Conservation (phyloP, 2,888 invertebrate species). For the Synergus gifuensis region DNA sequence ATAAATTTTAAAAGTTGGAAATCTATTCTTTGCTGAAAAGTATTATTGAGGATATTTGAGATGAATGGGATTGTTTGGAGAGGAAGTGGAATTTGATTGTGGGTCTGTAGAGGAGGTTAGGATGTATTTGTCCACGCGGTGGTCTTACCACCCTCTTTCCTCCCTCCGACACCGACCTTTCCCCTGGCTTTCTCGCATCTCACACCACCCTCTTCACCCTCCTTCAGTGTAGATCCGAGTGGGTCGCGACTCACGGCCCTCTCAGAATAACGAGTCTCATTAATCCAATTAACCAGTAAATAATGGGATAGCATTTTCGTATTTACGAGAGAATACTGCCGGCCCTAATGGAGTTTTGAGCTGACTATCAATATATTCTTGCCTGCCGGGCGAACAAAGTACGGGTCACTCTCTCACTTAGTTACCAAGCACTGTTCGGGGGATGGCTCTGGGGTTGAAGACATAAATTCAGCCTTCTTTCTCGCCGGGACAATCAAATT, state of each 20-base stretch:
- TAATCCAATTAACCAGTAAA: constrained; percentile 79
- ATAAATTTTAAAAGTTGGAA: too few species aligned
- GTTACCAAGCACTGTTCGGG: constrained; percentile 60
- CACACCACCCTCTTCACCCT: constrained; percentile 54
- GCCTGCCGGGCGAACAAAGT: constrained; percentile 70
- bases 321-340: constrained; percentile 76
- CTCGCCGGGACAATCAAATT: constrained; percentile 38
- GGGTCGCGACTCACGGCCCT: constrained; percentile 67
- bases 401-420: constrained; percentile 76
- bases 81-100: not conserved
- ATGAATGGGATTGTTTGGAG: not conserved
- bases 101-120: not conserved
- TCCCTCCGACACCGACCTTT: constrained; percentile 33
- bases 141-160: constrained; percentile 49
- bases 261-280: constrained; percentile 77
- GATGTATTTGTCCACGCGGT: constrained; percentile 44
- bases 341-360: constrained; percentile 78
- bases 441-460: constrained; percentile 39
- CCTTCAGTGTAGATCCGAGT: constrained; percentile 52
- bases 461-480: constrained; percentile 46
- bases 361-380: constrained; percentile 78
- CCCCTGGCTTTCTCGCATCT: constrained; percentile 52
- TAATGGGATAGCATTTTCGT: constrained; percentile 78
- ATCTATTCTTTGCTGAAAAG: too few species aligned
- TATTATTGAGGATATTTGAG: not conserved